A percentile compares a stretch with the other conserved stretches of the same genome.
These are phyloP conservation scores for Galaxias olidus DNA, from an alignment of 2,797 vertebrate species.

Conservation along the genomic window DNA sequence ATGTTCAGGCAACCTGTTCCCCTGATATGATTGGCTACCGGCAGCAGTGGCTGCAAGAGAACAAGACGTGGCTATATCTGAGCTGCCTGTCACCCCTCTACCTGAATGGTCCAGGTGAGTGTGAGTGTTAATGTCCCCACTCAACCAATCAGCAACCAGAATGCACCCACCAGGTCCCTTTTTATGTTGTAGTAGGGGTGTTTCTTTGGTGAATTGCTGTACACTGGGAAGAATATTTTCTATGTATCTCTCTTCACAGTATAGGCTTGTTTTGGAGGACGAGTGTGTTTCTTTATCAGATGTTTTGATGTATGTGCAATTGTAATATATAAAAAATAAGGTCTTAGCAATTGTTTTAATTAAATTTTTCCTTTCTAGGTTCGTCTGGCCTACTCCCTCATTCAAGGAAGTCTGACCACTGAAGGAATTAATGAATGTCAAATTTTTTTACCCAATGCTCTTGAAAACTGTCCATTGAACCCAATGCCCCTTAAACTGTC, in stretches of 20 bases:
- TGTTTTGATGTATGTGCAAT: too few relatives aligned
- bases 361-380: slow-evolving; percentile 47
- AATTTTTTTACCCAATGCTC: not conserved
- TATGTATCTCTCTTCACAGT: slow-evolving; percentile 2
- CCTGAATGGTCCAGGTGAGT: slow-evolving; percentile 73
- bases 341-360: not conserved
- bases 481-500: slow-evolving; percentile 20
- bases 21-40: slow-evolving; percentile 73
- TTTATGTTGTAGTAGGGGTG: slow-evolving; percentile 10
- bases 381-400: slow-evolving; percentile 54
- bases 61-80: slow-evolving; percentile 78
- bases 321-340: not conserved
- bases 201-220: not conserved
- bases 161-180: slow-evolving; percentile 11
- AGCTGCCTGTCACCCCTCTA: slow-evolving; percentile 75
- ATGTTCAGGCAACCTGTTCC: slow-evolving; percentile 58
- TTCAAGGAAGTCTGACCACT: slow-evolving; percentile 64
- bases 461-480: not conserved
- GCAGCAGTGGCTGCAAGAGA: slow-evolving; percentile 78
- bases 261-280: not conserved
- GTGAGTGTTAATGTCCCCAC: slow-evolving; percentile 37
- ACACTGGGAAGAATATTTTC: not conserved
- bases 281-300: not conserved
- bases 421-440: slow-evolving; percentile 52
- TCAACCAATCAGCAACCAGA: slow-evolving; percentile 32